Evolutionary conservation across 2,888 invertebrate genomes (phyloP).

Genomic region (Drosophila maculinotata): DNA sequence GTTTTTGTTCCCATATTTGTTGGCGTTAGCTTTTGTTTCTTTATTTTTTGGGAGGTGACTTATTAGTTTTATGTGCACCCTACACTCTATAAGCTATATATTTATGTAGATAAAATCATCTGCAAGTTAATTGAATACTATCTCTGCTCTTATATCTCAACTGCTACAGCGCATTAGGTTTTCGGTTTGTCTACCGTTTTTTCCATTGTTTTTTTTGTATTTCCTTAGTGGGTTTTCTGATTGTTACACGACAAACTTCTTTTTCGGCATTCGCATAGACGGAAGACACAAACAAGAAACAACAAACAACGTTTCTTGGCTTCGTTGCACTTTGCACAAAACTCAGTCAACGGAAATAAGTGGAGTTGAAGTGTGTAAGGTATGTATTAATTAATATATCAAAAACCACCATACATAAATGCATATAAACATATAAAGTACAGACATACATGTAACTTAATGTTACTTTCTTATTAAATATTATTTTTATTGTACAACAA

Average conservation of each 20-base stretch:
- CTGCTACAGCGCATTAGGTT: conserved; percentile 21
- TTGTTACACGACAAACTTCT: conserved; percentile 64
- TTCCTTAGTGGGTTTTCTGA: conserved; percentile 47
- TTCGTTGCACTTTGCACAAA: conserved; percentile 52
- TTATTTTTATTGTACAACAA: conserved; percentile 3
- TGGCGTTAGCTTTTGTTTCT: neutral
- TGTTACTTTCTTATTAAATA: conserved; percentile 3
- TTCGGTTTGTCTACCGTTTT: conserved; percentile 25
- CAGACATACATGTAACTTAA: neutral
- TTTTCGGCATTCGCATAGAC: conserved; percentile 47
- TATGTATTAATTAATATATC: conserved; percentile 27
- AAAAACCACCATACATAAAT: conserved; percentile 3
- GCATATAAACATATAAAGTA: conserved; percentile 3
- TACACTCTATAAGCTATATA: conserved; percentile 4
- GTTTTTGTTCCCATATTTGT: conserved; percentile 38
- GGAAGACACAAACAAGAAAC: conserved; percentile 57
- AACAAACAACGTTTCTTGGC: conserved; percentile 26
- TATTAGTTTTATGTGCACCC: conserved; percentile 1
- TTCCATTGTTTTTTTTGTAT: conserved; percentile 47
- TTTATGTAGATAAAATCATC: neutral
- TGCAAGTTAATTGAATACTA: too few relatives aligned
- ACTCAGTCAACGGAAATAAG: conserved; percentile 79
- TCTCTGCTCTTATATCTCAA: neutral
- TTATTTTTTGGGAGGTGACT: neutral
- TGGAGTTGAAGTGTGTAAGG: conserved; percentile 35